Percentiles rank a stretch among this genome's conserved stretches.
Evolutionary conservation across 2,888 invertebrate genomes (phyloP).

Genomic region (Nymphalis polychloros): DNA sequence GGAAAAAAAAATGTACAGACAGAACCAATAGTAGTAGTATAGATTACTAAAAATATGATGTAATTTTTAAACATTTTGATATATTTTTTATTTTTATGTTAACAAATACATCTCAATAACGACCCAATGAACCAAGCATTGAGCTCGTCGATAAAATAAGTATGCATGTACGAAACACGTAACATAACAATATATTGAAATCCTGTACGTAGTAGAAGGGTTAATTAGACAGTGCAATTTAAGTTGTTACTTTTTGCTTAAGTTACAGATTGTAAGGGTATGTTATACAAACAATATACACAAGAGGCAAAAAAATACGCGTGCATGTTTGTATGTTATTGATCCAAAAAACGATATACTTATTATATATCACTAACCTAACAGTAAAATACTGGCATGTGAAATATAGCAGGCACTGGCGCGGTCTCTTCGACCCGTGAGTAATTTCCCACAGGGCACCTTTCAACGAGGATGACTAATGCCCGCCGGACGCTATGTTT

Average conservation of each 20-base stretch:
- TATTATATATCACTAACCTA: conserved; percentile 15
- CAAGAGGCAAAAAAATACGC: too few species aligned
- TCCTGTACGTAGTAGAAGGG: too few species aligned
- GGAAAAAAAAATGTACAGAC: too few species aligned
- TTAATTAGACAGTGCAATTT: too few species aligned
- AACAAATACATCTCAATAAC: conserved; percentile 48
- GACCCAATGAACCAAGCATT: conserved; percentile 44
- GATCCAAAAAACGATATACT: background rate
- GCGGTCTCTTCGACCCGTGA: conserved; percentile 49
- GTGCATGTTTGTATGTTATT: too few species aligned
- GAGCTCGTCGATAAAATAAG: conserved; percentile 48
- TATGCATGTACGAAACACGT: conserved; percentile 33
- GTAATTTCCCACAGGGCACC: conserved; percentile 78
- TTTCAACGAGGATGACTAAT: conserved; percentile 75
- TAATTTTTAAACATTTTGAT: background rate
- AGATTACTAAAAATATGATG: too few species aligned
- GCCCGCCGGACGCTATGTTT: conserved; percentile 62
- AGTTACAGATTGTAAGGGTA: too few species aligned
- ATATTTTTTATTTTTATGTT: conserved; percentile 42
- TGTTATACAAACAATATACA: too few species aligned
- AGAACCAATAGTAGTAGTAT: too few species aligned
- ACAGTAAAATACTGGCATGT: conserved; percentile 33
- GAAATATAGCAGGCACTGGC: conserved; percentile 38
- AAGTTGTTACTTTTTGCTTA: too few species aligned
- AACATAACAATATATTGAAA: conserved; percentile 14